Conservation (phyloP, 2,888 invertebrate species). For the Caenorhabditis sp. region DNA sequence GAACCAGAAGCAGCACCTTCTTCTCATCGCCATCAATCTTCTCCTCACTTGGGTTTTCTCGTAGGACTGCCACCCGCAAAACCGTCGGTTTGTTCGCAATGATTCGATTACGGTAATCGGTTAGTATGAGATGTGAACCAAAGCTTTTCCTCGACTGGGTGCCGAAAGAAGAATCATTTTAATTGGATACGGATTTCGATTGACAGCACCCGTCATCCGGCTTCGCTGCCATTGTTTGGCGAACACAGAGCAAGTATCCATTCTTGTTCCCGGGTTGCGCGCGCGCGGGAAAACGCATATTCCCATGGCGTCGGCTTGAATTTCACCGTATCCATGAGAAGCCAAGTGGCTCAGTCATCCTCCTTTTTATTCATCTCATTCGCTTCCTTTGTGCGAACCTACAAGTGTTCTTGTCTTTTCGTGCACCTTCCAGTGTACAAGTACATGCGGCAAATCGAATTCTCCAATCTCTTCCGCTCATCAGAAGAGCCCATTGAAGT, state of each 20-base stretch:
- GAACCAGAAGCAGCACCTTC: slow-evolving; percentile 37
- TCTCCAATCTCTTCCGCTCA: slow-evolving; percentile 53
- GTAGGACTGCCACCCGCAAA: slow-evolving; percentile 1
- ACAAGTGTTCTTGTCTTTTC: slow-evolving; percentile 19
- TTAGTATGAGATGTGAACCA: slow-evolving; percentile 27
- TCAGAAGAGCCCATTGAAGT: slow-evolving; percentile 52
- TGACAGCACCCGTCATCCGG: slow-evolving; percentile 51
- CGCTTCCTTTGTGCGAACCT: slow-evolving; percentile 3
- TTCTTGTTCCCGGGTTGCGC: slow-evolving; percentile 28
- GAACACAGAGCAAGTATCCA: slow-evolving; percentile 41
- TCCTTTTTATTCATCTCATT: too few species aligned
- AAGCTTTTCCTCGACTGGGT: slow-evolving; percentile 8
- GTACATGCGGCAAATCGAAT: slow-evolving; percentile 48
- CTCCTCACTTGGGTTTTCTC: slow-evolving; percentile 26
- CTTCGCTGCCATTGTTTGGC: slow-evolving; percentile 51
- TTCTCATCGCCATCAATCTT: slow-evolving; percentile 43
- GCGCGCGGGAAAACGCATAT: slow-evolving; percentile 31
- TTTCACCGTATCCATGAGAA: slow-evolving; percentile 33
- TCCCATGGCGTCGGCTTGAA: slow-evolving; percentile 43
- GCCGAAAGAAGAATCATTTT: slow-evolving; percentile 23
- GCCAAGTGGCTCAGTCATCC: slow-evolving; percentile 17
- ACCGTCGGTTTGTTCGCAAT: slow-evolving; percentile 9
- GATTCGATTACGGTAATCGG: slow-evolving; percentile 55
- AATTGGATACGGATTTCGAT: slow-evolving; percentile 57
- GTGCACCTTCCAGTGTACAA: slow-evolving; percentile 22